Conservation (phyloP, 30 jellyfish, hydroid and myxozoan genomes). For the Chrysaora quinquecirrha region DNA sequence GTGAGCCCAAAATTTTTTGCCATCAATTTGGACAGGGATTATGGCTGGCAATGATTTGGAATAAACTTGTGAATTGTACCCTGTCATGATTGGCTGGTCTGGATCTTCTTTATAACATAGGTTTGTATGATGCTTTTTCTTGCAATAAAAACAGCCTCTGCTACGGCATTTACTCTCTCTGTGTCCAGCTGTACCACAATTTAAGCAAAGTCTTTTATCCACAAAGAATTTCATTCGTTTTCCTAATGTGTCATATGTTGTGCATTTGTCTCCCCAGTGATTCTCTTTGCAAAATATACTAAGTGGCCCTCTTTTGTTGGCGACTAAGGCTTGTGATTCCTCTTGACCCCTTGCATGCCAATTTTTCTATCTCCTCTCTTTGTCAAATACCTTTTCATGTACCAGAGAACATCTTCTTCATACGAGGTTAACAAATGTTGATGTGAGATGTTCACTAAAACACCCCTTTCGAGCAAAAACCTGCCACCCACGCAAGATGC, state of each 20-base stretch:
- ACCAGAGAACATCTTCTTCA: too few relatives aligned
- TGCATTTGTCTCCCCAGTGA: slow-evolving; percentile 62
- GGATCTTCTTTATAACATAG: slow-evolving; percentile 47
- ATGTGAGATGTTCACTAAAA: too few relatives aligned
- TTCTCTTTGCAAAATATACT: slow-evolving; percentile 24
- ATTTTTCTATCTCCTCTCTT: too few relatives aligned
- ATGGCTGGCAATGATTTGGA: slow-evolving; percentile 16
- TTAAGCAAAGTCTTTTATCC: slow-evolving; percentile 35
- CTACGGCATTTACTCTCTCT: slow-evolving; percentile 37
- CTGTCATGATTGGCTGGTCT: slow-evolving; percentile 2
- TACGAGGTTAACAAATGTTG: too few relatives aligned
- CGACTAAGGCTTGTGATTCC: too few relatives aligned
- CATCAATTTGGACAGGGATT: slow-evolving; percentile 17
- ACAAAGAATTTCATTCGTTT: slow-evolving; percentile 25
- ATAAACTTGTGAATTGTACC: background rate
- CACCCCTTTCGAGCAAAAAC: too few relatives aligned
- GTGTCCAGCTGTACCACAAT: slow-evolving; percentile 49
- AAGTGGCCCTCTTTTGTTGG: too few relatives aligned
- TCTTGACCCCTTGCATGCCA: too few relatives aligned
- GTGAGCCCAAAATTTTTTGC: slow-evolving; percentile 15
- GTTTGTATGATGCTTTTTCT: slow-evolving; percentile 34
- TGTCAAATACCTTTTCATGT: too few relatives aligned
- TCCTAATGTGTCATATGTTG: slow-evolving; percentile 44
- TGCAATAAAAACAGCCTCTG: slow-evolving; percentile 57
- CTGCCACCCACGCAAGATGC: too few relatives aligned